These are phyloP conservation scores for Nomada flava DNA, from an alignment of 2,888 invertebrate genomes.

Conservation along the genomic window DNA sequence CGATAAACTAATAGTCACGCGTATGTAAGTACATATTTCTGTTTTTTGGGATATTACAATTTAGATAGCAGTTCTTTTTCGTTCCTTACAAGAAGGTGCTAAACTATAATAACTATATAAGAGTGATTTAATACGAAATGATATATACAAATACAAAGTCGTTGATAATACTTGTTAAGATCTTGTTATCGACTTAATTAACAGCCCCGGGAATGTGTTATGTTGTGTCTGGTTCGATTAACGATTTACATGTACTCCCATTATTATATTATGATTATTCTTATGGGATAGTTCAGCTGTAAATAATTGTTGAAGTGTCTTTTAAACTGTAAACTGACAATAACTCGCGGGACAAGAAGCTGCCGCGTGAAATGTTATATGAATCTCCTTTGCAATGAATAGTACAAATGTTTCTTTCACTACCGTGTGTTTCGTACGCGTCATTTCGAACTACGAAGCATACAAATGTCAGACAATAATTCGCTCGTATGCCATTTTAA, in stretches of 20 bases:
- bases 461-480: slow-evolving; percentile 66
- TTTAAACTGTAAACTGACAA: slow-evolving; percentile 57
- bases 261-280: slow-evolving; percentile 41
- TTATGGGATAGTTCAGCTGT: slow-evolving; percentile 50
- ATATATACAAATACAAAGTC: slow-evolving; percentile 31
- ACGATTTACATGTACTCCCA: slow-evolving; percentile 35
- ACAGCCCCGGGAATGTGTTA: slow-evolving; percentile 43
- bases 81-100: slow-evolving; percentile 61
- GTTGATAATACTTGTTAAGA: slow-evolving; percentile 54
- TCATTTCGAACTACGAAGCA: slow-evolving; percentile 29
- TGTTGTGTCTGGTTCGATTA: slow-evolving; percentile 43
- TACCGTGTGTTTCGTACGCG: slow-evolving; percentile 31
- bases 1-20: slow-evolving; percentile 14
- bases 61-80: slow-evolving; percentile 30
- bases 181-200: slow-evolving; percentile 37
- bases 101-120: slow-evolving; percentile 59
- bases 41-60: slow-evolving; percentile 2
- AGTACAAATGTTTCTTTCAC: slow-evolving; percentile 61
- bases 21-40: slow-evolving; percentile 3
- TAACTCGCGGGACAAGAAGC: slow-evolving; percentile 41
- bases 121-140: slow-evolving; percentile 57
- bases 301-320: slow-evolving; percentile 64
- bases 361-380: slow-evolving; percentile 33
- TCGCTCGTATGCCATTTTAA: slow-evolving; percentile 20
- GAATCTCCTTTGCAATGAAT: slow-evolving; percentile 43